Evolutionary conservation across 1,140 invertebrate genomes (phyloP).

Genomic region (Drosophila sturtevanti): DNA sequence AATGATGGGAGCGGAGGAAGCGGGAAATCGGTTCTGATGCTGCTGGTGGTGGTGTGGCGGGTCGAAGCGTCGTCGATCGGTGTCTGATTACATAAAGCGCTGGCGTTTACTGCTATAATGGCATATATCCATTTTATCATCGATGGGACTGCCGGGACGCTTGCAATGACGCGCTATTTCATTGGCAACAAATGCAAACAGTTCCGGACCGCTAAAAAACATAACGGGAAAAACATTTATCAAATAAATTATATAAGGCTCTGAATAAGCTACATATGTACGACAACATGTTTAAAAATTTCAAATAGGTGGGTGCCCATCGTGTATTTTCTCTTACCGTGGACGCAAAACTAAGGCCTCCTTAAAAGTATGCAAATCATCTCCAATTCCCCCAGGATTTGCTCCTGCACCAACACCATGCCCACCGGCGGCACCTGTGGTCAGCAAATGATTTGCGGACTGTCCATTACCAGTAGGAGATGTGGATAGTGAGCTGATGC

Average conservation of each 20-base stretch:
- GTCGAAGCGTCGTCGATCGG: constrained; percentile 3
- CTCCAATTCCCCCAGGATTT: constrained; percentile 43
- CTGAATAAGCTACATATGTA: too few species aligned
- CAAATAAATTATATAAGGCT: background rate
- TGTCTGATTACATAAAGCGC: constrained; percentile 83
- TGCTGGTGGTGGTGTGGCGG: constrained; percentile 17
- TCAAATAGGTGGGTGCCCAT: too few species aligned
- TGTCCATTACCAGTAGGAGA: constrained; percentile 29
- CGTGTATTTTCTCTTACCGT: constrained; percentile 69
- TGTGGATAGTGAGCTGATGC: constrained; percentile 36
- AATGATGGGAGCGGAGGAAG: background rate
- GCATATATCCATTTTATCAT: constrained; percentile 84
- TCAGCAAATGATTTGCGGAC: constrained; percentile 45
- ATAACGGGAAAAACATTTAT: constrained; percentile 21
- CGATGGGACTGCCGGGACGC: constrained; percentile 86
- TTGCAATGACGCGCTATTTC: constrained; percentile 91
- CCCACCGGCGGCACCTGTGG: constrained; percentile 20
- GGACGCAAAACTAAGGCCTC: constrained; percentile 88
- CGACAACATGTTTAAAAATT: too few species aligned
- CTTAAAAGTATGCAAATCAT: constrained; percentile 89
- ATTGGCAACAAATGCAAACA: constrained; percentile 90
- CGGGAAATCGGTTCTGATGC: background rate
- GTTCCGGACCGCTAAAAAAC: constrained; percentile 84
- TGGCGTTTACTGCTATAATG: constrained; percentile 84
- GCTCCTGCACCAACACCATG: constrained; percentile 30